These are phyloP conservation scores for Calliphora vomitoria DNA, from an alignment of 2,888 invertebrate species.

Conservation along the genomic window DNA sequence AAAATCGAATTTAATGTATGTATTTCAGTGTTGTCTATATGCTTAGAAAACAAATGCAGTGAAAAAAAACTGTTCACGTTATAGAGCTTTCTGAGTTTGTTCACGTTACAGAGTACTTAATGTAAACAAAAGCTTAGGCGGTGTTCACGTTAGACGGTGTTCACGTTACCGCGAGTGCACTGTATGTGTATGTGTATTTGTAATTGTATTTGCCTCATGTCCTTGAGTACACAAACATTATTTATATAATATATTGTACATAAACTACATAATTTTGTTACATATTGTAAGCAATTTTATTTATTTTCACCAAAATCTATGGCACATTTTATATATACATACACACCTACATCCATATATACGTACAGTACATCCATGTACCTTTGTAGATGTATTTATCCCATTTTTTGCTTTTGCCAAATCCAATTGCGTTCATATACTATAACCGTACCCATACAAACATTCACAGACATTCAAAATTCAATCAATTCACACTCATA, in stretches of 20 bases:
- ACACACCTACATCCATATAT: too few relatives aligned
- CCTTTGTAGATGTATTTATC: neutral
- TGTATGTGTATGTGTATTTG: too few relatives aligned
- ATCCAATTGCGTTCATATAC: constrained; percentile 28
- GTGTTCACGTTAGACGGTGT: too few relatives aligned
- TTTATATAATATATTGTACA: neutral
- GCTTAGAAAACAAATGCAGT: too few relatives aligned
- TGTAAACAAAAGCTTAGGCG: too few relatives aligned
- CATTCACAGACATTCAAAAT: constrained; percentile 1
- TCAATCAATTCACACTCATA: constrained; percentile 24
- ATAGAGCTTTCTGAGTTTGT: too few relatives aligned
- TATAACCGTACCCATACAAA: constrained; percentile 2
- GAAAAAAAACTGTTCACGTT: too few relatives aligned
- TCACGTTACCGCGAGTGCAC: too few relatives aligned
- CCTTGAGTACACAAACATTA: neutral
- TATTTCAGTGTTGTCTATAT: too few relatives aligned
- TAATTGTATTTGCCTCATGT: neutral
- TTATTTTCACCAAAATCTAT: neutral
- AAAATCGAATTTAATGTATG: too few relatives aligned
- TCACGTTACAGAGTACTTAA: too few relatives aligned
- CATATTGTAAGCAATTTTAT: neutral
- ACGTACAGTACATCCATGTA: neutral
- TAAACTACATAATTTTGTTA: neutral
- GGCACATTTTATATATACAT: neutral
- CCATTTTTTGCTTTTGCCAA: constrained; percentile 23